These are phyloP conservation scores for Hyla sarda DNA, from an alignment of 2,113 vertebrate species.

Conservation along the genomic window DNA sequence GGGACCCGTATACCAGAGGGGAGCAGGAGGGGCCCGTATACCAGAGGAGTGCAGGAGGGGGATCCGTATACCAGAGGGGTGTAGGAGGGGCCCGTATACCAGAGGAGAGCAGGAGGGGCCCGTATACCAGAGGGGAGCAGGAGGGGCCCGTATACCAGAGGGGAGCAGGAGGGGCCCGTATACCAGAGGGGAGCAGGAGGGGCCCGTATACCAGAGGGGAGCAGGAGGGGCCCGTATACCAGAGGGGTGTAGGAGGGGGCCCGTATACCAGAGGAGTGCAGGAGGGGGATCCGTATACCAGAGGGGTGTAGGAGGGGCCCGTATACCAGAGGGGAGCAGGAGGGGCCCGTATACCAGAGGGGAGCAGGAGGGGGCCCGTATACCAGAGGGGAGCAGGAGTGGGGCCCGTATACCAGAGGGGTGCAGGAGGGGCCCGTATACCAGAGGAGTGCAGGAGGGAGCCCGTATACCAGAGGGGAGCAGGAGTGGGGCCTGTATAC, in stretches of 20 bases:
- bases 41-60: neutral
- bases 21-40: too few relatives aligned
- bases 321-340: too few relatives aligned
- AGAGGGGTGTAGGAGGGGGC: too few relatives aligned
- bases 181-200: neutral
- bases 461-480: too few relatives aligned
- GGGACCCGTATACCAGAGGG: too few relatives aligned
- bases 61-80: neutral
- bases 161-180: neutral
- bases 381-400: neutral
- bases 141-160: neutral
- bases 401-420: neutral
- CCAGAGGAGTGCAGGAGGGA: too few relatives aligned
- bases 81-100: too few relatives aligned
- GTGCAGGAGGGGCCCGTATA: neutral
- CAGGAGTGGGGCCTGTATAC: too few relatives aligned
- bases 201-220: neutral
- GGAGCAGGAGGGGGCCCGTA: neutral
- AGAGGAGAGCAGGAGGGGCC: too few relatives aligned
- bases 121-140: neutral
- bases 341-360: neutral
- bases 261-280: too few relatives aligned
- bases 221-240: too few relatives aligned
- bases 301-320: neutral
- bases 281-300: neutral